A percentile compares a stretch with the other conserved stretches of the same genome.
These are phyloP conservation scores for Anarhynchus alexandrinus DNA, from an alignment of 2,113 vertebrate genomes.

Conservation along the genomic window DNA sequence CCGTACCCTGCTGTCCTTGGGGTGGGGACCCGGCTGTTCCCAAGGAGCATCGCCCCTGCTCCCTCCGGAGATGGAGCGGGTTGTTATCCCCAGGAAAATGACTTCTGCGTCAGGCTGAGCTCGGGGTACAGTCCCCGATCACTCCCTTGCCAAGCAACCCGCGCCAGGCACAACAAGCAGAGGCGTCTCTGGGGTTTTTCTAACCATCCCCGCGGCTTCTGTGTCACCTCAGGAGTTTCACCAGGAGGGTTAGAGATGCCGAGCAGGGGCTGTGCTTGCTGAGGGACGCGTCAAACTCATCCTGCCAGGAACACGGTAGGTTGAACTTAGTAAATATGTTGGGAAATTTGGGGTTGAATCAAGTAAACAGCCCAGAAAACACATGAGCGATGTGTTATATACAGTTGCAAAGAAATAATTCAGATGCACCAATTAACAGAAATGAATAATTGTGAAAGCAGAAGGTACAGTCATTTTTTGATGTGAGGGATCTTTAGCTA, in stretches of 20 bases:
- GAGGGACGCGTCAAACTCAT: background rate
- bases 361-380: background rate
- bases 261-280: rapidly evolving
- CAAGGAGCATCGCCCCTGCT: background rate
- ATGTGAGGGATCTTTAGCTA: background rate
- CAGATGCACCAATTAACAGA: background rate
- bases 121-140: background rate
- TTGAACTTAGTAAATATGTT: rapidly evolving
- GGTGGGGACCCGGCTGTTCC: background rate
- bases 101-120: background rate
- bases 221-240: background rate
- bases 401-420: background rate
- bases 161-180: background rate
- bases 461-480: background rate
- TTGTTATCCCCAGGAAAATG: background rate
- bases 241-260: rapidly evolving
- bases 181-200: background rate
- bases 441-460: background rate
- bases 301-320: background rate
- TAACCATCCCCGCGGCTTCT: too few relatives aligned
- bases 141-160: background rate
- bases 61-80: rapidly evolving
- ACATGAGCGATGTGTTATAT: rapidly evolving
- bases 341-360: background rate
- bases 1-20: rapidly evolving